Evolutionary conservation across 2,113 vertebrate genomes (phyloP).

Genomic region (Elephas maximus): DNA sequence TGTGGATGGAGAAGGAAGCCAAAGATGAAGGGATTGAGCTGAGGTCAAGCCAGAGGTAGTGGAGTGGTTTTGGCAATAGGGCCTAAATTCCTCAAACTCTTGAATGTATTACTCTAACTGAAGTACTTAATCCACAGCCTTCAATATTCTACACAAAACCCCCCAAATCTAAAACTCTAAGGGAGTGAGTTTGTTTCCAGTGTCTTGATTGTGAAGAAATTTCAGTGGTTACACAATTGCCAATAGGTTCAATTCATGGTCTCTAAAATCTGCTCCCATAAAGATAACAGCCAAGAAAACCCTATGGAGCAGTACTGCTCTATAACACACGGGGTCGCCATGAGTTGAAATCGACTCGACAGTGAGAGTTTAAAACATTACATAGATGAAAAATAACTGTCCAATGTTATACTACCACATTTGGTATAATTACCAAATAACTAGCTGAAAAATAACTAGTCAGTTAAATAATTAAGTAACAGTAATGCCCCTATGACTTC

Average conservation of each 20-base stretch:
- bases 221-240: constrained; percentile 49
- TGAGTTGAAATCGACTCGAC: neutral
- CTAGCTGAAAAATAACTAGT: constrained; percentile 59
- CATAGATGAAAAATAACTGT: neutral
- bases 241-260: constrained; percentile 53
- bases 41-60: constrained; percentile 66
- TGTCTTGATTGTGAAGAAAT: constrained; percentile 54
- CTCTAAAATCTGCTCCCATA: neutral
- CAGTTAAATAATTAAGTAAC: constrained; percentile 70
- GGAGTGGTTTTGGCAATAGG: constrained; percentile 48
- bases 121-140: constrained; percentile 65
- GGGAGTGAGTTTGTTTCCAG: constrained; percentile 19
- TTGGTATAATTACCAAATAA: neutral
- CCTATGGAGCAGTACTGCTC: neutral
- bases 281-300: neutral
- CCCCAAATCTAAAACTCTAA: neutral
- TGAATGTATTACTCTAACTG: constrained; percentile 72
- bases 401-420: neutral
- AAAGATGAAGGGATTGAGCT: constrained; percentile 76
- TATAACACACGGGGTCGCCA: neutral
- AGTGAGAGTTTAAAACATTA: neutral
- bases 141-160: constrained; percentile 42
- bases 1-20: constrained; percentile 67
- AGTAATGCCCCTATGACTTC: constrained; percentile 31
- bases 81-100: constrained; percentile 70